Evolutionary conservation across 2,888 invertebrate species (phyloP), one percentile per base, ranked within the genome.

Genomic region (Cephalotes varians): DNA sequence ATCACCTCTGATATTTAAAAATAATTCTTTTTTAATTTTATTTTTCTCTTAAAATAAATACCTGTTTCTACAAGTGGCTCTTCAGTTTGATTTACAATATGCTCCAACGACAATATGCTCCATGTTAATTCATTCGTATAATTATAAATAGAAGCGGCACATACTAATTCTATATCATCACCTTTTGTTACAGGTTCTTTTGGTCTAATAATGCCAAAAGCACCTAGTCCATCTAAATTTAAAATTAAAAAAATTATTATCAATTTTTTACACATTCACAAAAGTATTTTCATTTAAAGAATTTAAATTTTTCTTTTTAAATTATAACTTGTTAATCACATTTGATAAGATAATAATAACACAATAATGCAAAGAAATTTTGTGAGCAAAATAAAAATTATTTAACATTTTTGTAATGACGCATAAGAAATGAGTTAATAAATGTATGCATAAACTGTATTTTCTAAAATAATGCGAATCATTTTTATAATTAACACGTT

Each of bases 21-120:
- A 1, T 54, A 54, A 1, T 54, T 31, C 2, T n/a, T 67, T 49
- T 12, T 5, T 7, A n/a, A 18, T 71, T 37, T n/a, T 7, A 18
- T 21, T 54, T 44, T 15, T 28, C 25, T 56, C 1, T 56, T 31
- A 15, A 25, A 51, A 34, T 37, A 71, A 77, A 86, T 87, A 92
- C 92, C 90, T n/a, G 86, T 88, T 79, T 91, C 84, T 18, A 51
- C 10, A 25, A 93, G 76, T 6, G 74, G 80, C 12, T 77, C 71
- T 2, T 89, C 51, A 7, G 90, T 76, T 25, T 88, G 76, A 62
- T 92, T 89, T 54, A 25, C 12, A n/a, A n/a, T 25, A 4, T 12
- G 2, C 91, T 94, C 97, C 97, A 97, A n/a, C n/a, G n/a, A n/a
- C 0, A n/a, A n/a, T 25, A 4, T 12, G 2, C 91, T 94, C 97